Percentiles rank a stretch among this genome's conserved stretches.
phyloP scores from a whole-genome alignment of 2,113 vertebrate genomes.

The Ciconia maguari region DNA sequence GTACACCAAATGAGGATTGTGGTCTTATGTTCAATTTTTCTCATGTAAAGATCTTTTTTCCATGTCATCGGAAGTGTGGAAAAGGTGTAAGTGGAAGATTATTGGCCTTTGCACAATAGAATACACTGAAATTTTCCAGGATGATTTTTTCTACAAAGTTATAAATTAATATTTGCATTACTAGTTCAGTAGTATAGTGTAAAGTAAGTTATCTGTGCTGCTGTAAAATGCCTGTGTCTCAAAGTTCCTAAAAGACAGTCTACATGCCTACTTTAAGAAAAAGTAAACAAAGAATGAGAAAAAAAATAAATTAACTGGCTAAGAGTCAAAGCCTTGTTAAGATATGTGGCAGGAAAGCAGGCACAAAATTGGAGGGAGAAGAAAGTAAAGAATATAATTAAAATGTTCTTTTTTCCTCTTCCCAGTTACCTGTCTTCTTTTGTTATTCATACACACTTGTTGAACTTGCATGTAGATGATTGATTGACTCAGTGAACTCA shows the following conservation, averaged over 20 bases:
- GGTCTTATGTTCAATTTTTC: not conserved
- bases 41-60: not conserved
- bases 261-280: not conserved
- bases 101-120: not conserved
- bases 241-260: not conserved
- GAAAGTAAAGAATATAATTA: constrained; percentile 37
- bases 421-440: constrained; percentile 46
- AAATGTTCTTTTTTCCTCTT: constrained; percentile 44
- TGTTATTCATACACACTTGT: constrained; percentile 30
- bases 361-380: constrained; percentile 13
- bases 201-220: not conserved
- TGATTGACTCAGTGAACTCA: constrained; percentile 56
- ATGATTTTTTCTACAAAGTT: not conserved
- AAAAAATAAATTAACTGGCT: not conserved
- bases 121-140: not conserved
- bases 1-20: not conserved
- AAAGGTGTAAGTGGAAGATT: not conserved
- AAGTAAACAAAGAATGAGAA: not conserved
- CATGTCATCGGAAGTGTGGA: not conserved
- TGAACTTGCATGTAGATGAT: constrained; percentile 49
- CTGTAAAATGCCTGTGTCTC: not conserved
- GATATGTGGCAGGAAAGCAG: not conserved
- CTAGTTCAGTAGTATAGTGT: not conserved
- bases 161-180: not conserved
- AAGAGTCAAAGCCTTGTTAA: constrained; percentile 13